Percentiles rank a stretch among this genome's conserved stretches.
phyloP scores from a whole-genome alignment of 2,888 invertebrate genomes.

The Phorcus lineatus region DNA sequence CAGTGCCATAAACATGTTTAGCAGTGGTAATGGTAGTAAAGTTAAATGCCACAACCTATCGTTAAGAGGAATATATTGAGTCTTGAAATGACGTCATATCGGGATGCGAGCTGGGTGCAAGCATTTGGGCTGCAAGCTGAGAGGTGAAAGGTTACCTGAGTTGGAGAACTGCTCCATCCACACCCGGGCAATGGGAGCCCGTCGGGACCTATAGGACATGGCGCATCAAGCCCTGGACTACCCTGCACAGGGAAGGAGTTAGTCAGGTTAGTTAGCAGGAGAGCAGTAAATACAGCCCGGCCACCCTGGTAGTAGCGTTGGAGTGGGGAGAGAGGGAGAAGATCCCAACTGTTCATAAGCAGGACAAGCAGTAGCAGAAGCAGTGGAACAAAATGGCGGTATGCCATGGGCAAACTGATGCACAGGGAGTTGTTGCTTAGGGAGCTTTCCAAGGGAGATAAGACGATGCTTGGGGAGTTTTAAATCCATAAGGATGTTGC shows the following conservation, averaged over 20 bases:
- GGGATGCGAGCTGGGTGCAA: background rate
- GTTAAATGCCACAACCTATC: no score
- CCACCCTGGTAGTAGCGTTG: background rate
- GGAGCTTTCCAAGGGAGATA: no score
- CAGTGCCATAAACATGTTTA: no score
- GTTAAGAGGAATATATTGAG: no score
- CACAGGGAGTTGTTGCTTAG: no score
- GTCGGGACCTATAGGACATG: constrained; percentile 97
- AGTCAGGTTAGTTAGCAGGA: constrained; percentile 17
- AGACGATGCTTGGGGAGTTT: no score
- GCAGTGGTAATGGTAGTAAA: no score
- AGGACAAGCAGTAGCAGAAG: background rate
- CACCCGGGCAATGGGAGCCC: constrained; percentile 97
- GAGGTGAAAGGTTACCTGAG: constrained; percentile 39
- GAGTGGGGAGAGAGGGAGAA: background rate
- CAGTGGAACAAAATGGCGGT: background rate
- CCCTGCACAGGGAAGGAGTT: constrained; percentile 78
- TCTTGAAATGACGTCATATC: no score
- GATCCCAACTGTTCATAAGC: background rate
- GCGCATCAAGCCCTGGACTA: constrained; percentile 97
- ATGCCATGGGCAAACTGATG: background rate
- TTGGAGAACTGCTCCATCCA: constrained; percentile 83
- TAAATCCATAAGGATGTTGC: no score
- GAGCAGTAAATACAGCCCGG: background rate
- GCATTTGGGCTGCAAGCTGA: constrained; percentile 6